phyloP scores from a whole-genome alignment of 37 sponge, comb jelly and placozoan species.

The Tethya wilhelma region DNA sequence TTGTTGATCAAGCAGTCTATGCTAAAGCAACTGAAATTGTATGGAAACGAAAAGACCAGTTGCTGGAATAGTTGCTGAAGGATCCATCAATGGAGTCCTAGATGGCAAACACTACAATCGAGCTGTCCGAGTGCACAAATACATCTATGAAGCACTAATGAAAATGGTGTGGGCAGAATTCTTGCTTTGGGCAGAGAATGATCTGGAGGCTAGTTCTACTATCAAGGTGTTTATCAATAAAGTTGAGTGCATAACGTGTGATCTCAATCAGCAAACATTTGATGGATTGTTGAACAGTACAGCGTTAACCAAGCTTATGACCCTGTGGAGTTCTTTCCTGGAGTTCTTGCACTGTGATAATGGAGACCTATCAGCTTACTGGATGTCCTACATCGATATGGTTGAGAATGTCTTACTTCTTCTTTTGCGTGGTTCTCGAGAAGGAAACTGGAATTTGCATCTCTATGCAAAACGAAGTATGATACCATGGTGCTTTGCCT shows the following conservation, averaged over 20 bases:
- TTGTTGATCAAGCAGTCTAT: no score
- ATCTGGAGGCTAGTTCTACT: constrained; percentile 12
- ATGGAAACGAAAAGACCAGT: neutral
- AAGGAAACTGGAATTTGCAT: constrained; percentile 16
- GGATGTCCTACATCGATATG: constrained; percentile 21
- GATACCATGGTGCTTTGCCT: constrained; percentile 21
- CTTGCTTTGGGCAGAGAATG: constrained; percentile 1
- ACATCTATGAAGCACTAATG: constrained; percentile 7
- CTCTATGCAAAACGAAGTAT: neutral
- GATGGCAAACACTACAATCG: constrained; percentile 17
- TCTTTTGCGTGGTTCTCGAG: neutral
- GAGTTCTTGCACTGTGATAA: no score
- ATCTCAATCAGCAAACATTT: no score
- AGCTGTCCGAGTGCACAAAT: neutral
- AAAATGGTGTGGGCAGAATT: neutral
- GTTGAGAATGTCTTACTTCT: constrained; percentile 7
- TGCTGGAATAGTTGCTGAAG: constrained; percentile 22
- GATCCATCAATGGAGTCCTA: constrained; percentile 2
- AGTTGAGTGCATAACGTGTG: no score
- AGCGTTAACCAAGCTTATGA: no score
- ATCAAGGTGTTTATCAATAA: no score
- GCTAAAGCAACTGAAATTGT: no score
- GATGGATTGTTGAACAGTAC: no score
- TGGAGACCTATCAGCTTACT: constrained; percentile 17
- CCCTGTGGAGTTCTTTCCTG: no score